Conservation (phyloP, 1,140 invertebrate genomes). For the Papilio polytes region DNA sequence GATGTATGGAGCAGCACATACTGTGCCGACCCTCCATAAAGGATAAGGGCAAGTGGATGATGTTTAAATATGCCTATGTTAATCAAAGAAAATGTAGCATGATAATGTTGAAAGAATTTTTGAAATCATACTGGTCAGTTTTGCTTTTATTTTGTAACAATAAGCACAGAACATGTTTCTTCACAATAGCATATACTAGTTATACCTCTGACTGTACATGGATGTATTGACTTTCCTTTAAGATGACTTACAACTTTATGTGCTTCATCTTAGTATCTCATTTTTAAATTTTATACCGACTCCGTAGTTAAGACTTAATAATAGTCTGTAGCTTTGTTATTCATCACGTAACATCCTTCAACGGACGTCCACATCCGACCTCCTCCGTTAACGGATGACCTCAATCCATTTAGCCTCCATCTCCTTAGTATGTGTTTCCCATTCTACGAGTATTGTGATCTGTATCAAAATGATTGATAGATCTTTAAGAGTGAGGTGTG, state of each 20-base stretch:
- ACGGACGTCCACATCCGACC: neutral
- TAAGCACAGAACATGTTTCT: no score
- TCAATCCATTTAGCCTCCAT: constrained; percentile 14
- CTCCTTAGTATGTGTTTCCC: neutral
- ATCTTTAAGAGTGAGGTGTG: neutral
- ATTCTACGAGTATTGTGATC: neutral
- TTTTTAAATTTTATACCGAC: neutral
- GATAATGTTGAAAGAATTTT: no score
- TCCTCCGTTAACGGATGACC: constrained; percentile 5
- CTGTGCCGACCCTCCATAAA: no score
- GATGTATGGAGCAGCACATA: no score
- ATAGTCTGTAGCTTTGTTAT: neutral
- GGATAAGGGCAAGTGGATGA: no score
- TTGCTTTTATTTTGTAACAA: no score
- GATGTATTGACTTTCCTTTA: neutral
- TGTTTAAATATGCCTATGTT: neutral
- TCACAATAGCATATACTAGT: no score
- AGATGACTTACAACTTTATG: neutral
- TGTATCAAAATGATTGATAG: neutral
- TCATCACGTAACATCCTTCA: neutral
- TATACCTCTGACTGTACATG: no score
- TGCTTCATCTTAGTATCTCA: neutral
- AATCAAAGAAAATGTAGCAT: no score
- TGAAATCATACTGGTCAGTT: no score
- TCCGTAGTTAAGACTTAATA: neutral